Conservation (phyloP, 2,797 vertebrate species). For the Sebastes diaconus region DNA sequence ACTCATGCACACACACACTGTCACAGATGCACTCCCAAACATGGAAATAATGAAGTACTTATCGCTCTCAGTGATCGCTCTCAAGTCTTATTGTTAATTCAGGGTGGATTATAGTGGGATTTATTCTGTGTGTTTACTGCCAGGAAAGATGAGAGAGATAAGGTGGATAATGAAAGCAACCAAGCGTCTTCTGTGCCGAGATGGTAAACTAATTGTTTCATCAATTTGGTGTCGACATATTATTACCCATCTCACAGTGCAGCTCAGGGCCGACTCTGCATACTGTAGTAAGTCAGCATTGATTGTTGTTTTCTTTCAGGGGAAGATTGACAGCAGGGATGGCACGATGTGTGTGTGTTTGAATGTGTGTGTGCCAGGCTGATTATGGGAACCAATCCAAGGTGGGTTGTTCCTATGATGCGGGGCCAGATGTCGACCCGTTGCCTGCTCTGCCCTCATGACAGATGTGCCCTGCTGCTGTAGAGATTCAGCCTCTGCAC, state of each 20-base stretch:
- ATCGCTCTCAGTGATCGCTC: conserved; percentile 8
- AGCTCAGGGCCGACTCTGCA: not conserved
- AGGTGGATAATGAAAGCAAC: conserved; percentile 40
- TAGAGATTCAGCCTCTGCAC: conserved; percentile 16
- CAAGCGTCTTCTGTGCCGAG: not conserved
- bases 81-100: conserved; percentile 29
- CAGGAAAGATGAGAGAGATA: conserved; percentile 33
- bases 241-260: not conserved
- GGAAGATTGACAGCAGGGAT: conserved; percentile 23
- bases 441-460: conserved; percentile 16
- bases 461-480: conserved; percentile 42
- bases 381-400: conserved; percentile 22
- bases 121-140: conserved; percentile 45
- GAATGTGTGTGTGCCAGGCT: not conserved
- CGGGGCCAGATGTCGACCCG: conserved; percentile 16
- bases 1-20: not conserved
- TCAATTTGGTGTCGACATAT: conserved; percentile 54
- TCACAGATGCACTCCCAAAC: not conserved
- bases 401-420: conserved; percentile 15
- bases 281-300: not conserved
- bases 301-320: conserved; percentile 5
- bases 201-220: conserved; percentile 53
- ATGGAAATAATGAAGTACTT: conserved; percentile 22
- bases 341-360: not conserved
- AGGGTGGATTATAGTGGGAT: conserved; percentile 45